Evolutionary conservation across 1,140 invertebrate genomes (phyloP).

Genomic region (Ceratina australensis): DNA sequence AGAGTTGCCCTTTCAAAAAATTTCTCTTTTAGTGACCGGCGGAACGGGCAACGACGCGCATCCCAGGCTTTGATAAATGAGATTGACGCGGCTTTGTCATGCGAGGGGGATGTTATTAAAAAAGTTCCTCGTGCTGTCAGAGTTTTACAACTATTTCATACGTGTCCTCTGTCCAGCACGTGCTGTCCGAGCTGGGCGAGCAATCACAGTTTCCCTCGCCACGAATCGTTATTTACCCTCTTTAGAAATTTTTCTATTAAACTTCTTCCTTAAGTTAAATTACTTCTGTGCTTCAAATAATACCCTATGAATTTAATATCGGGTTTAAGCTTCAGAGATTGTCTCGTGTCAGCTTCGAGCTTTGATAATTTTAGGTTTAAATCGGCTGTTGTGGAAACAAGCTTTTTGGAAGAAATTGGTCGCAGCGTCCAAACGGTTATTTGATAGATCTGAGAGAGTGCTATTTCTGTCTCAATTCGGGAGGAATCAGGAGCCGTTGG

Average conservation of each 20-base stretch:
- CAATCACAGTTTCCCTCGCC: not conserved
- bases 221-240: not conserved
- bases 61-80: slow-evolving; percentile 1
- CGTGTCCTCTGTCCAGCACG: not conserved
- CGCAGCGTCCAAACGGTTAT: not conserved
- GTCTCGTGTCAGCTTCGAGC: too few species aligned
- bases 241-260: not conserved
- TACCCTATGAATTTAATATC: too few species aligned
- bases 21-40: slow-evolving; percentile 57
- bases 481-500: slow-evolving; percentile 64
- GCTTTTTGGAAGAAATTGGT: too few species aligned
- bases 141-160: not conserved
- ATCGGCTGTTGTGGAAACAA: too few species aligned
- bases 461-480: slow-evolving; percentile 57
- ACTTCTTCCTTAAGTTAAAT: not conserved
- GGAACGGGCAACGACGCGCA: not conserved
- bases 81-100: not conserved
- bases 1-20: slow-evolving; percentile 39
- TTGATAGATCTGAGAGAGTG: not conserved
- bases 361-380: too few species aligned
- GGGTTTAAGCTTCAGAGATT: too few species aligned
- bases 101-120: slow-evolving; percentile 23
- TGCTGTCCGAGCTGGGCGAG: not conserved
- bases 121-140: slow-evolving; percentile 14
- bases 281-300: not conserved